Conservation (phyloP, 2,113 vertebrate species). For the Microcebus tavaratra region DNA sequence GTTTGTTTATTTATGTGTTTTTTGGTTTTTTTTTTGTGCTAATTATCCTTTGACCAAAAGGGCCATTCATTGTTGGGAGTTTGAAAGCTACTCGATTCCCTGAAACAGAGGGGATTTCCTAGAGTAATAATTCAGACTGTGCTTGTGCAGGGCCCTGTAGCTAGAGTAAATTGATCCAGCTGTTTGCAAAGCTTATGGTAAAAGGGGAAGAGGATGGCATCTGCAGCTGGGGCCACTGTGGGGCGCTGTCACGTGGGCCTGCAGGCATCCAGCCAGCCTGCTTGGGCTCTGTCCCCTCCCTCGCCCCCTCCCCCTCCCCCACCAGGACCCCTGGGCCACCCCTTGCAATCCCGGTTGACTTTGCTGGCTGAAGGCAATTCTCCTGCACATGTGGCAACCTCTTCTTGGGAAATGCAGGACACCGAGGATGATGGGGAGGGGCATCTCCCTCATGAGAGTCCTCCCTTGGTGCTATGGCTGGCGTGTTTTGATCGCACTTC, state of each 20-base stretch:
- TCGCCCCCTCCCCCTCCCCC: fast-evolving
- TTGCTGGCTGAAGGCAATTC: conserved; percentile 20
- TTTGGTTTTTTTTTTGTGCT: conserved; percentile 24
- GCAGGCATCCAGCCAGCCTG: not conserved
- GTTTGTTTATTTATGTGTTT: not conserved
- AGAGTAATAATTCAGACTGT: conserved; percentile 84
- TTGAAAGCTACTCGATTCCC: conserved; percentile 85
- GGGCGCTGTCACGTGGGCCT: not conserved
- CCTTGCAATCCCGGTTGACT: conserved; percentile 62
- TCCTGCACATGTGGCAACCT: conserved; percentile 55
- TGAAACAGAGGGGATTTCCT: conserved; percentile 87
- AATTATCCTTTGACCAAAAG: conserved; percentile 67
- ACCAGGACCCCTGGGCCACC: not conserved
- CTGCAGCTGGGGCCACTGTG: conserved; percentile 85
- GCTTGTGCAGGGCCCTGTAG: conserved; percentile 80
- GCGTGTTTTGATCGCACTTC: not conserved
- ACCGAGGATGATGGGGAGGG: fast-evolving
- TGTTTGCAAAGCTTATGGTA: conserved; percentile 92
- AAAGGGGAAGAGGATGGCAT: conserved; percentile 82
- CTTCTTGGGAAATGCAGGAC: conserved; percentile 27
- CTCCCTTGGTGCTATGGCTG: not conserved
- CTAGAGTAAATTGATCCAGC: conserved; percentile 91
- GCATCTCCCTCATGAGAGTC: not conserved
- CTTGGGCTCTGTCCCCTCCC: not conserved
- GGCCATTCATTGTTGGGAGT: conserved; percentile 80